Evolutionary conservation across 2,888 invertebrate species (phyloP).

Genomic region (Amblyjoppa fuscipennis): DNA sequence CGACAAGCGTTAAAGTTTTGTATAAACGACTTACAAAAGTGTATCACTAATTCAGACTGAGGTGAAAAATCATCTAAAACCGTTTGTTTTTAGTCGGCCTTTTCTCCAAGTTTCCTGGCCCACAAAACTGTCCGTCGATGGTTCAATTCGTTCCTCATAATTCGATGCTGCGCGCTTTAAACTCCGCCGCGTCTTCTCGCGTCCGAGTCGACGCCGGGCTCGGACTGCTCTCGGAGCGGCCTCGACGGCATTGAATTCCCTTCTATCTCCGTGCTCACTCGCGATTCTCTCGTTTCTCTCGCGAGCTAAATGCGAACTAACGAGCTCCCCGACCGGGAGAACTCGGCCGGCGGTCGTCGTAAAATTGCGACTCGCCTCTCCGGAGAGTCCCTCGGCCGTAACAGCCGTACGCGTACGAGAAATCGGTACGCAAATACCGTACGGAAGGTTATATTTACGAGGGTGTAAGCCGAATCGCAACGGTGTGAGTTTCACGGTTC

Average conservation of each 20-base stretch:
- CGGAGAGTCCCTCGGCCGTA: conserved; percentile 13
- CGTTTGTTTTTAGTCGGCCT: too few species aligned
- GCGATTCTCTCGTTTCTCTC: conserved; percentile 49
- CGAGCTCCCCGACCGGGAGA: conserved; percentile 63
- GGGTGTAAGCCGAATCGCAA: conserved; percentile 38
- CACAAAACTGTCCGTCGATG: too few species aligned
- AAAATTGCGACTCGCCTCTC: conserved; percentile 59
- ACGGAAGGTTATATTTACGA: conserved; percentile 27
- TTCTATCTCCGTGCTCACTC: conserved; percentile 40
- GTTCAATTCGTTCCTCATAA: too few species aligned
- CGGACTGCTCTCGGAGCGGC: conserved; percentile 30
- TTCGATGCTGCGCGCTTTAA: too few species aligned
- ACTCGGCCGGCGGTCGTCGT: conserved; percentile 64
- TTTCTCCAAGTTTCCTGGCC: too few species aligned
- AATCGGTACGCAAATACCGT: conserved; percentile 16
- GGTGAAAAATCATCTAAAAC: too few species aligned
- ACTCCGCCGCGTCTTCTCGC: neutral
- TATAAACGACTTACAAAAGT: too few species aligned
- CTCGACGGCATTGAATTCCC: conserved; percentile 56
- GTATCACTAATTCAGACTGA: too few species aligned
- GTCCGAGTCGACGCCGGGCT: conserved; percentile 10
- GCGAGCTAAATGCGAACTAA: conserved; percentile 64
- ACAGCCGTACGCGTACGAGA: conserved; percentile 16
- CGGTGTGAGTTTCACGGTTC: conserved; percentile 14
- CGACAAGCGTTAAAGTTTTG: too few species aligned